Evolutionary conservation across 2,113 vertebrate genomes (phyloP).

Genomic region (Trichechus manatus): DNA sequence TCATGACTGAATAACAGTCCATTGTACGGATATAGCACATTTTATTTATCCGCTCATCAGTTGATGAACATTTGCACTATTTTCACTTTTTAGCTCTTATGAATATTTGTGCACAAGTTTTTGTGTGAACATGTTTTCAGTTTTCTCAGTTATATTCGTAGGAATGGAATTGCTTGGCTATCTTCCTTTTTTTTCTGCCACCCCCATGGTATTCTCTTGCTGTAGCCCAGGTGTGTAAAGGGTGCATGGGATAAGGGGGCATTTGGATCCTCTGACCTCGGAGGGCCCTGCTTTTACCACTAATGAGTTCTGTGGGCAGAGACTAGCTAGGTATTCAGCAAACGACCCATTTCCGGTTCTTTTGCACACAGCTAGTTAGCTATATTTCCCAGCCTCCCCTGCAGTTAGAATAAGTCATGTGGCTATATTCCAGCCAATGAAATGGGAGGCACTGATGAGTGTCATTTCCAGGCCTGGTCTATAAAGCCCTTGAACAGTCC

Average conservation of each 20-base stretch:
- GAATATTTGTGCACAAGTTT: neutral
- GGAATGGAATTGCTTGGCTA: too few relatives aligned
- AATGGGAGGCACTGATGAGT: neutral
- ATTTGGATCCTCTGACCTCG: neutral
- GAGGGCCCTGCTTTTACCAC: neutral
- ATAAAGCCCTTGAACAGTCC: neutral
- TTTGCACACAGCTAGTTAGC: neutral
- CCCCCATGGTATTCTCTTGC: neutral
- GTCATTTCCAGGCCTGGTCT: neutral
- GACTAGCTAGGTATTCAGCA: neutral
- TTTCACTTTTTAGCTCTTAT: neutral
- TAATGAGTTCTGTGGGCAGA: neutral
- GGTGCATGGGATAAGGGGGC: neutral
- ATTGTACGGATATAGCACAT: fast-evolving
- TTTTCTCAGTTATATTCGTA: neutral
- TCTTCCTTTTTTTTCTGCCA: neutral
- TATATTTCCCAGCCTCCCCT: neutral
- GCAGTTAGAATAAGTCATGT: neutral
- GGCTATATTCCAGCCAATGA: neutral
- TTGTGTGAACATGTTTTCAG: neutral
- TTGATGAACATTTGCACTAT: neutral
- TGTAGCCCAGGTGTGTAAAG: neutral
- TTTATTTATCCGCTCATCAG: neutral
- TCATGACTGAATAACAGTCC: neutral
- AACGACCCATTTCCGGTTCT: neutral